Conservation (phyloP, 1,140 invertebrate species). For the Megalonaias nervosa region DNA sequence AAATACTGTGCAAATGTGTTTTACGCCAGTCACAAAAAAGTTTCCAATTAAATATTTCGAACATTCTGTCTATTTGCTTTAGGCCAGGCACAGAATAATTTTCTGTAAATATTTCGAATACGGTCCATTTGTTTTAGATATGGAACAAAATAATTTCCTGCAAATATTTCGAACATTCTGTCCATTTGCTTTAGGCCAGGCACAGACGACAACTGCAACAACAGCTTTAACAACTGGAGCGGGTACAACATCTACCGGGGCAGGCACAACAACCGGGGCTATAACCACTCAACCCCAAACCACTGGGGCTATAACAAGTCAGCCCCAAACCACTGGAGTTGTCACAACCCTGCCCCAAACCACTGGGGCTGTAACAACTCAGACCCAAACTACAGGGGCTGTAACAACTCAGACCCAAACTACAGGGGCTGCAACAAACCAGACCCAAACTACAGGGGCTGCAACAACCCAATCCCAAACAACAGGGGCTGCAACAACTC, state of each 20-base stretch:
- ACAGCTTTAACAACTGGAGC: background rate
- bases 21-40: no score
- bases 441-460: conserved; percentile 7
- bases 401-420: conserved; percentile 1
- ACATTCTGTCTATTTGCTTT: no score
- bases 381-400: background rate
- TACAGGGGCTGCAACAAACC: background rate
- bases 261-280: background rate
- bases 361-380: background rate
- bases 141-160: no score
- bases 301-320: background rate
- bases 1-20: no score
- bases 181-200: no score
- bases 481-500: conserved; percentile 7
- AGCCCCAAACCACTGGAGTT: background rate
- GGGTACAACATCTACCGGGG: background rate
- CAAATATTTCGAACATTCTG: no score
- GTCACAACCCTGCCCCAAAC: background rate
- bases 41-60: no score
- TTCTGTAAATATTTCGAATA: no score
- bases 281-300: background rate
- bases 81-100: no score
- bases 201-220: background rate
- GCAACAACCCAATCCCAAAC: conserved; percentile 12
- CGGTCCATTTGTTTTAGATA: no score